Evolutionary conservation across 2,797 vertebrate species (phyloP).

Genomic region (Alcedo quadribrachys): DNA sequence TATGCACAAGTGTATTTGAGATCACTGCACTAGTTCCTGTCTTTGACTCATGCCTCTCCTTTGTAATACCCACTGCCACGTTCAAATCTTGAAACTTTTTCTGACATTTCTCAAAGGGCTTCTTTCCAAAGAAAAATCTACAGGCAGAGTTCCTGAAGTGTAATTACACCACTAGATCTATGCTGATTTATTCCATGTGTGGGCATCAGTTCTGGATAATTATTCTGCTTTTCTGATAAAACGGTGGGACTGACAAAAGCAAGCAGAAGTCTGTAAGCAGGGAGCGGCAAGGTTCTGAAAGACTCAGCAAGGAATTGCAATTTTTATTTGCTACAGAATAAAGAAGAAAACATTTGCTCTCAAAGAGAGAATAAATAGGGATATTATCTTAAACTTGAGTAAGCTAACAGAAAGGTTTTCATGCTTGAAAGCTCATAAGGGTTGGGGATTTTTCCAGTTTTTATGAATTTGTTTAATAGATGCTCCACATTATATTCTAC

Average conservation of each 20-base stretch:
- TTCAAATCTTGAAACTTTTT: not conserved
- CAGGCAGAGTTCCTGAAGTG: not conserved
- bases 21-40: not conserved
- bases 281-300: not conserved
- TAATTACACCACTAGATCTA: constrained; percentile 21
- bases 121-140: constrained; percentile 26
- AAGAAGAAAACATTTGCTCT: not conserved
- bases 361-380: not conserved
- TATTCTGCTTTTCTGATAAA: constrained; percentile 18
- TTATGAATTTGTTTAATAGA: not conserved
- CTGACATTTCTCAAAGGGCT: not conserved
- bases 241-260: constrained; percentile 9
- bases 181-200: constrained; percentile 5
- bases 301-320: not conserved
- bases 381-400: not conserved
- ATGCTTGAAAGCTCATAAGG: not conserved
- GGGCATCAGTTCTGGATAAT: constrained; percentile 31
- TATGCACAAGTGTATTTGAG: not conserved
- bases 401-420: not conserved
- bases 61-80: not conserved
- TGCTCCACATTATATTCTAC: not conserved
- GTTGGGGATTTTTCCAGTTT: not conserved
- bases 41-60: not conserved
- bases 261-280: not conserved
- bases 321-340: not conserved